Base-by-base conservation (phyloP, 2,113 vertebrate genomes). In the Picathartes gymnocephalus region DNA sequence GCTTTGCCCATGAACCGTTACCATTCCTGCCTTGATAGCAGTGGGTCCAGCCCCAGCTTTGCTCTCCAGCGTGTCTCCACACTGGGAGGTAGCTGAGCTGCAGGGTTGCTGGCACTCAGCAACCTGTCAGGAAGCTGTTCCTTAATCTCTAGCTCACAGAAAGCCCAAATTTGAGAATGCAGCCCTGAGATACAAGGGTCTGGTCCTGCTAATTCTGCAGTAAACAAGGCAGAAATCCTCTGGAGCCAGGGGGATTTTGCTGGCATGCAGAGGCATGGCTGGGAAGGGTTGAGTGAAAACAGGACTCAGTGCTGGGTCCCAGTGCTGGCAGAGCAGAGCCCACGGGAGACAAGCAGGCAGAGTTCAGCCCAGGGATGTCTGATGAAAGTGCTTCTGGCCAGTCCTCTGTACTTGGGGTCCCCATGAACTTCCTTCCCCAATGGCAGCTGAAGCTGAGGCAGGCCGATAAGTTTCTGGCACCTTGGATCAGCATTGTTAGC, bases 381-480 rank as follows among this genome's bases (percentile, higher is more conserved):
- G 42, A 76, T 37, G 57, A 68, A 58, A 82, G 50, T 33, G 48
- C 37, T 93, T 57, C 90, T 92, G 70, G 73, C 68, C 17, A 4
- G 25, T 40, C 44, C 37, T 74, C 61, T 76, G 65, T 68, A 21
- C 54, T 21, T 54, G 40, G 60, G 85, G 47, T 69, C 74, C 87
- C 65, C 0, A 0, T 33, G 57, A 79, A 86, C 84, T 83, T 97
- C 89, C 86, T 84, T 79, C 50, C 44, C 76, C 35, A 30, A 22
- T 22, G 31, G 48, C 6, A 4, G 90, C 87, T 65, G 74, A 88
- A 57, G 80, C 58, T 27, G 25, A 93, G 82, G 61, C 81, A 84
- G 33, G 62, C 57, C 23, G 37, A 78, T 64, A 88, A 81, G 87
- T 65, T 93, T 90, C 91, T 93, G 96, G 96, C 93, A 39, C 76